phyloP scores from a whole-genome alignment of 2,888 invertebrate species.

The Muscina levida region DNA sequence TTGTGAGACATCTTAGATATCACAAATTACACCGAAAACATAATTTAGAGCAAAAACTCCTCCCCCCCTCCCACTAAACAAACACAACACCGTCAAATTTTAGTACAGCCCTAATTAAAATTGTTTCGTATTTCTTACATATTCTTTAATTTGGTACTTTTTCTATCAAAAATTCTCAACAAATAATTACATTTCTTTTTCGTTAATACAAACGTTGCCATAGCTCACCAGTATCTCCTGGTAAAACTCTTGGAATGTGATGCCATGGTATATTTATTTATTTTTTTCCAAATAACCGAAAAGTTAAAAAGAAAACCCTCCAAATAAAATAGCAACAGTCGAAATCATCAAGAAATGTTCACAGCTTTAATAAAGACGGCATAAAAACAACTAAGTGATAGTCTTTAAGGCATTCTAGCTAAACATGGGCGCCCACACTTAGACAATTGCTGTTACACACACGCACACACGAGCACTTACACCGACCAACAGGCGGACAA shows the following conservation, averaged over 20 bases:
- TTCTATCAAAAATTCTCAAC: background rate
- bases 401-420: background rate
- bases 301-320: no score
- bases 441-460: background rate
- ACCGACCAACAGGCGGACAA: background rate
- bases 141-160: background rate
- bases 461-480: no score
- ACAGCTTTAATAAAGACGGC: background rate
- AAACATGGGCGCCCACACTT: background rate
- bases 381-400: background rate
- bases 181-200: background rate
- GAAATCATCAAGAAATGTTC: background rate
- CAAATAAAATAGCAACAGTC: background rate
- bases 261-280: background rate
- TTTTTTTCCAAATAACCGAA: no score
- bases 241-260: background rate
- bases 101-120: constrained; percentile 13
- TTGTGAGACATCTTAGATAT: no score
- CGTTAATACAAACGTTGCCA: no score
- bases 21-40: no score
- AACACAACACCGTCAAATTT: no score
- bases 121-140: constrained; percentile 5
- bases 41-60: background rate
- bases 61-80: no score
- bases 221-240: no score